Percentiles rank a stretch among this genome's conserved stretches.
Evolutionary conservation across 2,888 invertebrate genomes (phyloP).

Genomic region (Drosophila paramelanica): DNA sequence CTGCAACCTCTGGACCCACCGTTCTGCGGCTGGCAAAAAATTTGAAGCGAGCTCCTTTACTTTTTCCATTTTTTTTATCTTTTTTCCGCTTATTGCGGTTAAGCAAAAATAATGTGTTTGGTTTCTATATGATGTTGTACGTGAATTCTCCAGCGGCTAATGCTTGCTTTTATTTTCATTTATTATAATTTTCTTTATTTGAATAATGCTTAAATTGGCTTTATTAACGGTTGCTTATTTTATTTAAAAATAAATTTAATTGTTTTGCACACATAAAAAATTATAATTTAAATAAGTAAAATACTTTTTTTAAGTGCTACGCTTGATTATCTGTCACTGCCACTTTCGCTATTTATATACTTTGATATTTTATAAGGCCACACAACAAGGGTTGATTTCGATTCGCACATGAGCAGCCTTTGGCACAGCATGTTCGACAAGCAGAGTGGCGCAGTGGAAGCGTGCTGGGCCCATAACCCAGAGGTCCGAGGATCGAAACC

Average conservation of each 20-base stretch:
- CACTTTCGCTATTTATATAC: no score
- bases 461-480: constrained; percentile 63
- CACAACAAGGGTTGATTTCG: constrained; percentile 1
- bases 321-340: background rate
- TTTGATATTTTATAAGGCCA: background rate
- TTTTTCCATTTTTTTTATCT: background rate
- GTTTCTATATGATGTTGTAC: constrained; percentile 3
- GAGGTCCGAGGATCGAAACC: constrained; percentile 65
- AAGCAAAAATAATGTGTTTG: constrained; percentile 57
- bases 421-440: background rate
- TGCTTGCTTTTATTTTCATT: background rate
- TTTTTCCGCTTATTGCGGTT: constrained; percentile 49
- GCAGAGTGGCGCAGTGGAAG: constrained; percentile 63
- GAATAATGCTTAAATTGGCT: background rate
- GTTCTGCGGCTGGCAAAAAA: constrained; percentile 3
- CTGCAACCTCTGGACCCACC: constrained; percentile 3
- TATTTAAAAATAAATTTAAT: background rate
- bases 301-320: background rate
- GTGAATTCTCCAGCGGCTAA: constrained; percentile 8
- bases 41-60: background rate
- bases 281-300: background rate
- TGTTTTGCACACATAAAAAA: background rate
- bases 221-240: background rate
- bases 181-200: background rate
- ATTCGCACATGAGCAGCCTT: background rate